Base-by-base conservation (phyloP, 2,113 vertebrate species). In the Enhydra lutris region DNA sequence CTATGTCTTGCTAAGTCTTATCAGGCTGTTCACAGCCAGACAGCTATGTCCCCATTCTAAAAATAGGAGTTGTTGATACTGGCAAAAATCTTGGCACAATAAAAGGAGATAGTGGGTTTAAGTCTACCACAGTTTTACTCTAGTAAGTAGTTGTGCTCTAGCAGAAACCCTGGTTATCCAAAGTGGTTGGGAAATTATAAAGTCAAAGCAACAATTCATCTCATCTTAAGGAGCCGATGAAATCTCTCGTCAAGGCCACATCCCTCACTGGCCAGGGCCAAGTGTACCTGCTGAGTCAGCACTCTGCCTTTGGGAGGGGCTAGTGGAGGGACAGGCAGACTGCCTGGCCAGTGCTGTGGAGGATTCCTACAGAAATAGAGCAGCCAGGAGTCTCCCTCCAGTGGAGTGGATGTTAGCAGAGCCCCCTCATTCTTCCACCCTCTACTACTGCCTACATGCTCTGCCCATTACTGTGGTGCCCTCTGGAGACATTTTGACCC, bases 101-200 rank as follows among this genome's bases (percentile, higher is more conserved):
- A 69, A 73, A 95, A 93, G 86, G 65, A 80, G 23, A 82, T 79
- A 47, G 52, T 0, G 1, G 63, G 34, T 82, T 88, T 80, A 81
- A 93, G 76, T 59, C 34, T 31, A 45, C 36, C 80, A 81, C 21
- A 34, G 81, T 89, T 59, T 95, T 73, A 82, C 65, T 97, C 57
- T 36, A 45, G 71, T 93, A 76, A 97, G 80, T 95, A 45, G 82
- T 71, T 90, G 57, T 86, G 87, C n/a, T 26, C 61, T 65, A 67
- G 63, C 45, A 87, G 59, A 93, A 97, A 67, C 59, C n/a, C 73
- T 63, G 93, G 85, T 93, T 95, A 78, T 34, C 36, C 59, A 94
- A 86, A 81, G 71, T 76, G 92, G 76, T 29, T 80, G 82, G 89
- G 67, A 96, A 97, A 97, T 97, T 79, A 95, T 36, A 94, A 89